A percentile compares a stretch with the other conserved stretches of the same genome.
Evolutionary conservation across 2,797 vertebrate species (phyloP).

Genomic region (Tarsius wallacei): DNA sequence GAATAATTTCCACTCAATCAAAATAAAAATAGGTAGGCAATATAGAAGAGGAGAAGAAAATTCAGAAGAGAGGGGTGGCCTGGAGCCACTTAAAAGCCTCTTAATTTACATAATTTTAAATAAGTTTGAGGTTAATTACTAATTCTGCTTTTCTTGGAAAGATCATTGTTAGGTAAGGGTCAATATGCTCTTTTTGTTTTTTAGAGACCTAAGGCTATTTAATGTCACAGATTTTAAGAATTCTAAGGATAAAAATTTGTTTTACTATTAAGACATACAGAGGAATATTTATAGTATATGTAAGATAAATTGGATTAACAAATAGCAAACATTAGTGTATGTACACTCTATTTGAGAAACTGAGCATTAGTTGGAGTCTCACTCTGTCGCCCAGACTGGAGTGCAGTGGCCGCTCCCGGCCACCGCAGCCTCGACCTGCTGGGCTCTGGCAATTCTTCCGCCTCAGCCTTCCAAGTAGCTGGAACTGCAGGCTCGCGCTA

Average conservation of each 20-base stretch:
- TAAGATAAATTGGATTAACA: background rate
- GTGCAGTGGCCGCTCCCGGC: too few relatives aligned
- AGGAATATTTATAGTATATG: background rate
- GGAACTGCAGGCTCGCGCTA: too few relatives aligned
- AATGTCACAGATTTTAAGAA: slow-evolving; percentile 20
- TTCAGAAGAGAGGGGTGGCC: slow-evolving; percentile 8
- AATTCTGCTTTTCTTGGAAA: slow-evolving; percentile 59
- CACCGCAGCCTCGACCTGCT: too few relatives aligned
- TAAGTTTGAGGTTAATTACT: slow-evolving; percentile 58
- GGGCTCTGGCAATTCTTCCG: too few relatives aligned
- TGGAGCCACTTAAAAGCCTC: background rate
- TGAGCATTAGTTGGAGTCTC: too few relatives aligned
- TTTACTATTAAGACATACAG: background rate
- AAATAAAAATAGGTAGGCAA: slow-evolving; percentile 76
- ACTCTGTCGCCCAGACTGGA: too few relatives aligned
- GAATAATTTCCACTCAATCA: slow-evolving; percentile 90
- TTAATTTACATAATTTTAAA: slow-evolving; percentile 48
- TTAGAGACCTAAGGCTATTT: slow-evolving; percentile 52
- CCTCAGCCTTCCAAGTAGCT: too few relatives aligned
- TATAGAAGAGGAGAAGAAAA: background rate
- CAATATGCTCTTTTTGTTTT: slow-evolving; percentile 5
- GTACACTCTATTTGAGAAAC: background rate
- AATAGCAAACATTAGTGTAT: background rate
- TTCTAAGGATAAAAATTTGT: background rate
- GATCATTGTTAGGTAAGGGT: background rate